These are phyloP conservation scores for Romanogobio albipinnatus DNA, from an alignment of 2,113 vertebrate species.

Conservation along the genomic window DNA sequence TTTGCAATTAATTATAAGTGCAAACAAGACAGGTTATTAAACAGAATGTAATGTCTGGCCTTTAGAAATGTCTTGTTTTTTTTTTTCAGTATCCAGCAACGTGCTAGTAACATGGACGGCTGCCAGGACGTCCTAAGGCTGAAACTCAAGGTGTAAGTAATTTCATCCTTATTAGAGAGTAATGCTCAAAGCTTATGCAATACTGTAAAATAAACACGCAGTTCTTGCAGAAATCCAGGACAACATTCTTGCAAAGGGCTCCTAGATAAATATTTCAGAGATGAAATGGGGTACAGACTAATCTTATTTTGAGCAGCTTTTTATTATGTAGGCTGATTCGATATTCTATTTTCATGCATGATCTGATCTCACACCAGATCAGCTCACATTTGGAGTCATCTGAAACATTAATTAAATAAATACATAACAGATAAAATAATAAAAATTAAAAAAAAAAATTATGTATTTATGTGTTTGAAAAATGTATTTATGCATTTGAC, in stretches of 20 bases:
- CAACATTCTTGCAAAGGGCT: constrained; percentile 15
- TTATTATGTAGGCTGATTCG: background rate
- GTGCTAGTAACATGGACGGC: background rate
- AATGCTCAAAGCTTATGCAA: constrained; percentile 18
- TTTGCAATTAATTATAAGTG: background rate
- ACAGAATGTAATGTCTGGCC: background rate
- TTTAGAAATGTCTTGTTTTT: background rate
- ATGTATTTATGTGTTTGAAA: too few relatives aligned
- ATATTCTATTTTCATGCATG: background rate
- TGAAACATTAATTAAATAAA: too few relatives aligned
- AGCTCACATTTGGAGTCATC: too few relatives aligned
- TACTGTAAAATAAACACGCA: constrained; percentile 12
- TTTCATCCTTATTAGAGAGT: constrained; percentile 34
- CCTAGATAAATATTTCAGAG: constrained; percentile 33
- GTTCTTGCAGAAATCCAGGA: background rate
- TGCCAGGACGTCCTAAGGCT: constrained; percentile 4
- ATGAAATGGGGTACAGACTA: background rate
- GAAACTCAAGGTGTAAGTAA: constrained; percentile 37
- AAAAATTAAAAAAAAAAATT: too few relatives aligned
- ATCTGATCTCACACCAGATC: background rate
- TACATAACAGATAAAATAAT: too few relatives aligned
- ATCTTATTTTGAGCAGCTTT: constrained; percentile 32
- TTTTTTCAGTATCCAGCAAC: background rate
- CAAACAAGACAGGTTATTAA: background rate
- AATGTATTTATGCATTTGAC: too few relatives aligned